These are phyloP conservation scores for Cydia strobilella DNA, from an alignment of 1,140 invertebrate species.

Conservation along the genomic window DNA sequence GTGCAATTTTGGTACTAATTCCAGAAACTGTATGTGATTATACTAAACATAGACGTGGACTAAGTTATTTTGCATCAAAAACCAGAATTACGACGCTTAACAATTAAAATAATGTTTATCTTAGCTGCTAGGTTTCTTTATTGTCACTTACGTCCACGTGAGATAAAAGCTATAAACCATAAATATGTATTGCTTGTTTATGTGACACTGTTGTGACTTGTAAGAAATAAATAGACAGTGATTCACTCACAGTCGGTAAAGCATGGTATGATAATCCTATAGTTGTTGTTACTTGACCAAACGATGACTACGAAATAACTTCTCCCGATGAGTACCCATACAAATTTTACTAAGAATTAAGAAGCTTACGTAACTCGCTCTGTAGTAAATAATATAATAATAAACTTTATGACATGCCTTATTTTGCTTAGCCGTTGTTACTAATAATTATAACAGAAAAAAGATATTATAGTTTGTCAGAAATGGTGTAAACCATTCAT, in stretches of 20 bases:
- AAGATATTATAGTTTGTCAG: not conserved
- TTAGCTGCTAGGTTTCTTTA: not conserved
- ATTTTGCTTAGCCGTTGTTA: no score
- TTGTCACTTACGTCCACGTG: not conserved
- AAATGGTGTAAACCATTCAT: not conserved
- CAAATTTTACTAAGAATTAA: not conserved
- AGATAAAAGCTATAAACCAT: not conserved
- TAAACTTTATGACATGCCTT: no score
- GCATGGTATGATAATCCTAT: not conserved
- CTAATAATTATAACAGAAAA: not conserved
- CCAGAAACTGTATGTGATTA: no score
- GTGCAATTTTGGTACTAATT: no score
- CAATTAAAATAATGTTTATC: not conserved
- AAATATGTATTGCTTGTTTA: not conserved
- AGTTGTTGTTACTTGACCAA: not conserved
- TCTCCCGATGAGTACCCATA: not conserved
- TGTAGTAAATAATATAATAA: no score
- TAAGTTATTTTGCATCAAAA: not conserved
- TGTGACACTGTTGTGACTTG: not conserved
- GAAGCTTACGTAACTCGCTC: no score
- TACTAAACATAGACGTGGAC: not conserved
- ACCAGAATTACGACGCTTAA: not conserved
- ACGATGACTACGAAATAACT: not conserved
- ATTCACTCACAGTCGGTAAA: not conserved
- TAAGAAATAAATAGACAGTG: not conserved